Conservation (phyloP, 2,888 invertebrate genomes). For the Agrochola circellaris region DNA sequence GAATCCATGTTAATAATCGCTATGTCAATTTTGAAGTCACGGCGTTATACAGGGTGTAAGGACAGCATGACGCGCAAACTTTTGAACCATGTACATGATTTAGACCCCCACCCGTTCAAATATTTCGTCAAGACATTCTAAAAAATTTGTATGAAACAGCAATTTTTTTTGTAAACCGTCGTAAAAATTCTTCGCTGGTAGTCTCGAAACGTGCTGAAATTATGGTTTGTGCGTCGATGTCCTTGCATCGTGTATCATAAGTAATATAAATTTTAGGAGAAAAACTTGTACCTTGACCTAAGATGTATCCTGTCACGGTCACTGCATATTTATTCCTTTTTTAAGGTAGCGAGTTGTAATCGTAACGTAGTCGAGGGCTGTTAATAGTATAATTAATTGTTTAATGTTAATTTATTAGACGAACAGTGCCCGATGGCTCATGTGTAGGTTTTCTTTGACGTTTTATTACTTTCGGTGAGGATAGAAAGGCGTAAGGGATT, state of each 20-base stretch:
- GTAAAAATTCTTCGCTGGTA: fast-evolving
- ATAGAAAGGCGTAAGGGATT: neutral
- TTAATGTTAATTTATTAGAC: slow-evolving; percentile 60
- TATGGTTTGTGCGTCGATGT: neutral
- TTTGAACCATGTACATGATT: neutral
- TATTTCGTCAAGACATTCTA: neutral
- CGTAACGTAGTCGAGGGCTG: slow-evolving; percentile 71
- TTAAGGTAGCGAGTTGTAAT: slow-evolving; percentile 55
- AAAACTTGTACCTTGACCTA: slow-evolving; percentile 35
- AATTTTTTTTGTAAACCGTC: neutral
- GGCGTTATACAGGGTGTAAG: neutral
- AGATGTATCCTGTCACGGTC: slow-evolving; percentile 32
- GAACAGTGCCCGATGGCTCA: slow-evolving; percentile 28
- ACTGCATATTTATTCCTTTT: slow-evolving; percentile 47
- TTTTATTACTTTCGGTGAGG: slow-evolving; percentile 17
- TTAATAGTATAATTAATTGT: slow-evolving; percentile 71
- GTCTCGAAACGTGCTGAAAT: neutral
- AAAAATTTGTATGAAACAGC: neutral
- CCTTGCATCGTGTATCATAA: neutral
- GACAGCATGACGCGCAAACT: neutral
- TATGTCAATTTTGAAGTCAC: slow-evolving; percentile 56
- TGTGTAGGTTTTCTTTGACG: slow-evolving; percentile 23
- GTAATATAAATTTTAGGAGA: slow-evolving; percentile 25
- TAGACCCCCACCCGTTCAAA: neutral
- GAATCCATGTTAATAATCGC: slow-evolving; percentile 29